Evolutionary conservation across 2,888 invertebrate species (phyloP), one percentile per base, ranked within the genome.

Genomic region (Tortrix viridana): DNA sequence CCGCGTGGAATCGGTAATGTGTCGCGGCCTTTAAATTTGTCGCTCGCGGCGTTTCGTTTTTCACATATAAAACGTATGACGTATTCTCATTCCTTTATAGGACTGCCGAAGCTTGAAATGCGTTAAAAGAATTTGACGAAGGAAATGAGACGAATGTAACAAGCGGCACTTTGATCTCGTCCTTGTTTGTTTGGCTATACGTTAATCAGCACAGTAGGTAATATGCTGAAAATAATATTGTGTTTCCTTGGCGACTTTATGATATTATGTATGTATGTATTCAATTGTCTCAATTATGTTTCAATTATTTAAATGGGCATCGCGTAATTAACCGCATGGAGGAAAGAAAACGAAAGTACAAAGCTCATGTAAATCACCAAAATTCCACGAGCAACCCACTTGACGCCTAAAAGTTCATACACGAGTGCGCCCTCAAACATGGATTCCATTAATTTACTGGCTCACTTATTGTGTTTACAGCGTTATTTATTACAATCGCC

Each of bases 141-240:
- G 76, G 76, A 76, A 82, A 84, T 80, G 76, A 80, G 72, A 68
- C 74, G 72, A 74, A 79, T 75, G 75, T 76, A 79, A 81, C 80
- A 76, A 75, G 73, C 75, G 74, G 74, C 69, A 73, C 81, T 84
- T 81, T 84, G 84, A 81, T 80, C 75, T 75, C 64, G 63, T 67
- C 67, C 48, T 64, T 76, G 74, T 76, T 79, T 82, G 75, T 82
- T 79, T 80, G 74, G 72, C 70, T 74, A 73, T 77, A n/a, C n/a
- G n/a, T n/a, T n/a, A 79, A 79, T 77, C 75, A 76, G 66, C 64
- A 67, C 61, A 67, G 44, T 55, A 67, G 63, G 66, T 63, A 63
- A 66, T 61, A 59, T 71, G 70, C 69, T 69, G 71, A 64, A 54
- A n/a, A n/a, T n/a, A n/a, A 56, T 69, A 74, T 69, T 72, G 68